Percentiles rank a stretch among this genome's conserved stretches.
These are phyloP conservation scores for Limosa lapponica DNA, from an alignment of 2,797 vertebrate genomes.

Conservation along the genomic window DNA sequence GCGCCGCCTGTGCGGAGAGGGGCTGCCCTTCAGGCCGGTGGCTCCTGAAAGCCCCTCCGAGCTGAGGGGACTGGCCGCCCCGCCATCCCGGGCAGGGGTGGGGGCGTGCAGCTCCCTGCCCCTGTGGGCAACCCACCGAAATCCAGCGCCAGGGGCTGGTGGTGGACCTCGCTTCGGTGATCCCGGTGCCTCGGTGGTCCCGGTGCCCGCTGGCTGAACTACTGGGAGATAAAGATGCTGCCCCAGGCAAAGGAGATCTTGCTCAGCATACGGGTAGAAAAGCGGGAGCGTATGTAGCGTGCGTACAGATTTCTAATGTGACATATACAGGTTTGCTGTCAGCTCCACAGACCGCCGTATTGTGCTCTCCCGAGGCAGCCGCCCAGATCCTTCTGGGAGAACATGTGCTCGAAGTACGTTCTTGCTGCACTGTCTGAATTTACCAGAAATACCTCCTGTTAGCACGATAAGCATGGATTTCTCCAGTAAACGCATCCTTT, in stretches of 20 bases:
- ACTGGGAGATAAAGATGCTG: fast-evolving
- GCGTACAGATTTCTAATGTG: fast-evolving
- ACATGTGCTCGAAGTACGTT: not conserved
- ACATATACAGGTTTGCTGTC: not conserved
- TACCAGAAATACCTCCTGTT: not conserved
- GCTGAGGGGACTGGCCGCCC: not conserved
- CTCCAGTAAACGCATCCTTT: not conserved
- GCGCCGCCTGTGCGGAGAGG: too few relatives aligned
- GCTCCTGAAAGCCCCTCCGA: not conserved
- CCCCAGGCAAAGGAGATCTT: not conserved
- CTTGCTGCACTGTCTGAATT: not conserved
- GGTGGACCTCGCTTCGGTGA: too few relatives aligned
- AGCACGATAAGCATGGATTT: not conserved
- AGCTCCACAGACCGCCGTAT: not conserved
- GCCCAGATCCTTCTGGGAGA: not conserved
- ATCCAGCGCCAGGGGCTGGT: fast-evolving
- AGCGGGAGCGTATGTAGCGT: fast-evolving
- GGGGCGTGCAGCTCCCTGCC: not conserved
- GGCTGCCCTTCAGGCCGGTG: not conserved
- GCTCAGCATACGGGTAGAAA: fast-evolving
- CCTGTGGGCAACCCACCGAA: fast-evolving
- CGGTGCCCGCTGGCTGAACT: too few relatives aligned
- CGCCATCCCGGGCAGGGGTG: not conserved
- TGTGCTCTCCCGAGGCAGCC: not conserved
- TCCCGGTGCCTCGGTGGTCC: not conserved